Base-by-base conservation (phyloP, 1,140 invertebrate genomes). In the Drosophila grimshawi region DNA sequence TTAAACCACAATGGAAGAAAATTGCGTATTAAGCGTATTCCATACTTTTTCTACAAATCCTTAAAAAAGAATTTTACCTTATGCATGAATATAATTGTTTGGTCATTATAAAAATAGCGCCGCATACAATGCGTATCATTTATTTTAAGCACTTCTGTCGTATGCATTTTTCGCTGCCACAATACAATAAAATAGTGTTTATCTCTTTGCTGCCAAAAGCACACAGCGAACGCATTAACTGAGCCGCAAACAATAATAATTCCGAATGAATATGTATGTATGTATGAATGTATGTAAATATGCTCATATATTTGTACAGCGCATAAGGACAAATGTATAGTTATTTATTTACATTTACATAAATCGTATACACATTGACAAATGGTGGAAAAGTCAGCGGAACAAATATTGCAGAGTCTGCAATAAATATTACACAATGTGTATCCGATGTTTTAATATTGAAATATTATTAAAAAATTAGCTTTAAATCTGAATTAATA, bases 171-270 rank as follows among this genome's bases (percentile, higher is more conserved):
- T 37, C 19, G 19, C 19, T 19, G 30, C 11, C 6, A 63, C 43
- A 57, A 56, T 56, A 67, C 19, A 62, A 62, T 69, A 69, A 56
- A 63, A 69, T 69, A 41, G 35, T 74, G 59, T 74, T 74, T 74
- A 74, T 74, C 65, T 62, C 61, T 57, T 19, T 46, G 27, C 57
- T 49, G 71, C 65, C 71, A 74, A 51, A 68, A 57, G 65, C 71
- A 74, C 41, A 49, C 65, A 59, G 32, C n/a, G 39, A 68, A 51
- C 56, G 66, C 67, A 75, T 75, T 53, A 70, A 75, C 70, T 64
- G 65, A 63, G 64, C 60, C 64, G 72, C 71, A 70, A 75, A 63
- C 49, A 75, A 69, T 45, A 75, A 55, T 33, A 67, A 67, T 48
- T 61, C 64, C 41, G 46, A 74, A 61, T 51, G 19, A 27, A 29